Evolutionary conservation across 2,888 invertebrate genomes (phyloP).

Genomic region (Hirtodrosophila cameraria): DNA sequence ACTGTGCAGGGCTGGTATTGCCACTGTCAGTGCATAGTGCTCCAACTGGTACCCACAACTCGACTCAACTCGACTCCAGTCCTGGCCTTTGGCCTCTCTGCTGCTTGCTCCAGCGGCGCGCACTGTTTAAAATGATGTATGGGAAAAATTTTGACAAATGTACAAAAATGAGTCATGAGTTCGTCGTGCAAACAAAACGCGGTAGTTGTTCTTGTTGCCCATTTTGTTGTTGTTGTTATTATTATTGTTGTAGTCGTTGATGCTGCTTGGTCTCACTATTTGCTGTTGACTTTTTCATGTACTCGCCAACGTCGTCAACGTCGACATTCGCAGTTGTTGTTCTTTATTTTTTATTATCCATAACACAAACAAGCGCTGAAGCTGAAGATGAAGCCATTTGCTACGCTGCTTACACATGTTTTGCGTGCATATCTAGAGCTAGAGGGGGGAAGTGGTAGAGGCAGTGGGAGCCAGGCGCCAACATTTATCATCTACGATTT

Average conservation of each 20-base stretch:
- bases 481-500: slow-evolving; percentile 64
- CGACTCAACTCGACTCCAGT: no score
- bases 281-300: slow-evolving; percentile 77
- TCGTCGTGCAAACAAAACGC: slow-evolving; percentile 73
- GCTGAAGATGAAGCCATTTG: slow-evolving; percentile 38
- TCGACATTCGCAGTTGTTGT: slow-evolving; percentile 51
- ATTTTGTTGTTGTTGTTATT: slow-evolving; percentile 23
- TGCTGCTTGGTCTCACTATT: slow-evolving; percentile 58
- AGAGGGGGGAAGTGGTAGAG: not conserved
- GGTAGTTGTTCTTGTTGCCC: slow-evolving; percentile 50
- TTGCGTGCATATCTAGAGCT: slow-evolving; percentile 12
- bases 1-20: slow-evolving; percentile 20
- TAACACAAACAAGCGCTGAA: slow-evolving; percentile 65
- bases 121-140: slow-evolving; percentile 81
- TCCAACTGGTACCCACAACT: slow-evolving; percentile 38
- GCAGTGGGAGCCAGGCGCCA: slow-evolving; percentile 44
- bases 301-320: slow-evolving; percentile 52
- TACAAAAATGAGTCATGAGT: slow-evolving; percentile 81
- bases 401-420: slow-evolving; percentile 67
- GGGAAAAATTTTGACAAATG: slow-evolving; percentile 81
- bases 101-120: slow-evolving; percentile 28
- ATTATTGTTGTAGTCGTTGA: slow-evolving; percentile 26
- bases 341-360: slow-evolving; percentile 68
- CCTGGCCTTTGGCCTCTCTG: slow-evolving; percentile 15
- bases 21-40: slow-evolving; percentile 27